A percentile compares a stretch with the other conserved stretches of the same genome.
Conservation (phyloP, 2,113 vertebrate genomes). For the zebrafish (Danio rerio) region GRCz12tu NC_133185.1:48529501-48530000, state of each 20-base stretch:
- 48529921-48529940: neutral
- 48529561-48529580: too few species aligned
- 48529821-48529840: slow-evolving; percentile 51
- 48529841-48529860: slow-evolving; percentile 36
- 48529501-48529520: too few species aligned
- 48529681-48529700: neutral
- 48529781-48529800: slow-evolving; percentile 6
- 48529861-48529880: slow-evolving; percentile 14
- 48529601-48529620: too few species aligned
- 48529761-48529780: slow-evolving; percentile 10
- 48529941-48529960: neutral
- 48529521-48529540: too few species aligned
- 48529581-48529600: too few species aligned
- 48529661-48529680: slow-evolving; percentile 21
- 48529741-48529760: slow-evolving; percentile 14
- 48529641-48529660: slow-evolving; percentile 7
- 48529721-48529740: slow-evolving; percentile 40
- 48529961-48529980: neutral
- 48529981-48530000: neutral
- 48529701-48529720: slow-evolving; percentile 30
- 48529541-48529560: too few species aligned
- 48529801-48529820: slow-evolving; percentile 13
- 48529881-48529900: slow-evolving; percentile 18
- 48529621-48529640: neutral
- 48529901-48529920: neutral